Conservation (phyloP, 2,113 vertebrate species). For the Hipposideros armiger region DNA sequence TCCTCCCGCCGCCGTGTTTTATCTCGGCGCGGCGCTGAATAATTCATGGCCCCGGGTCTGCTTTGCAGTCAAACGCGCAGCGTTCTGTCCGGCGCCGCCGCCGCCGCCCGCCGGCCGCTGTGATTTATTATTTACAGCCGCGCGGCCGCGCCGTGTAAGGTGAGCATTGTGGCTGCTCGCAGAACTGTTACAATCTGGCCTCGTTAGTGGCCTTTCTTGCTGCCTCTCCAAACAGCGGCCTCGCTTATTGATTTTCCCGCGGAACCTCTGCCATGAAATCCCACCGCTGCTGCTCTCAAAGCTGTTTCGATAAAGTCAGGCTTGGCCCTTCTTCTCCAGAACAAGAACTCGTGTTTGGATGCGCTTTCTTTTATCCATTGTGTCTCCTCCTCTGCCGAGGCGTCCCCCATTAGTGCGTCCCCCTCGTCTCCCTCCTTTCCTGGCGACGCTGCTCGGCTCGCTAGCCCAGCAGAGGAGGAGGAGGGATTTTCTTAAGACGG, state of each 20-base stretch:
- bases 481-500: neutral
- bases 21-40: constrained; percentile 93
- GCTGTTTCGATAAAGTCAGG: constrained; percentile 90
- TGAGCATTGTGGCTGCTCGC: constrained; percentile 92
- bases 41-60: constrained; percentile 94
- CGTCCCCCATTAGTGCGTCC: constrained; percentile 82
- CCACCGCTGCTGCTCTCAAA: constrained; percentile 91
- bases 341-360: constrained; percentile 88
- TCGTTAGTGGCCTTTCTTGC: constrained; percentile 95
- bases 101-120: constrained; percentile 93
- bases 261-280: constrained; percentile 90
- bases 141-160: constrained; percentile 93
- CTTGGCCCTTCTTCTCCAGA: constrained; percentile 90
- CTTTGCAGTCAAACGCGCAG: constrained; percentile 94
- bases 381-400: constrained; percentile 77
- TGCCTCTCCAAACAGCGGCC: constrained; percentile 91
- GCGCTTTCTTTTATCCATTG: constrained; percentile 84
- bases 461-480: neutral
- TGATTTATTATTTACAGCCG: constrained; percentile 98
- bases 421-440: constrained; percentile 36
- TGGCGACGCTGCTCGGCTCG: neutral
- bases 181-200: constrained; percentile 94
- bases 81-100: constrained; percentile 93
- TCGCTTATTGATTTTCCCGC: constrained; percentile 93
- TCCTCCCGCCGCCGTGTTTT: constrained; percentile 92